Evolutionary conservation across 2,888 invertebrate genomes (phyloP).

Genomic region (Epistrophe grossulariae): DNA sequence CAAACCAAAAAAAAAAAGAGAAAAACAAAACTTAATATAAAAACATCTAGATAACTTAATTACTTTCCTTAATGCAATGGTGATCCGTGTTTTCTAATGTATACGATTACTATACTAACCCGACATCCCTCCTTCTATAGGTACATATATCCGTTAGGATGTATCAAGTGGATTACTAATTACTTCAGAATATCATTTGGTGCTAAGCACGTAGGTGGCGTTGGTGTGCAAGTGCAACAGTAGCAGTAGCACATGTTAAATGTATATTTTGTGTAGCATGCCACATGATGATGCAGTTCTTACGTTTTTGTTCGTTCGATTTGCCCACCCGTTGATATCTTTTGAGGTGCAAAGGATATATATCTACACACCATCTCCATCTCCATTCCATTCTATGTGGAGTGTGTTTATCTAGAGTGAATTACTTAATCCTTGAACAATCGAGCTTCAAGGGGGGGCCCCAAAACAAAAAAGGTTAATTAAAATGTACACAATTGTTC

Average conservation of each 20-base stretch:
- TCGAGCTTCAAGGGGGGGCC: constrained; percentile 48
- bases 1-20: constrained; percentile 13
- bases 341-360: constrained; percentile 22
- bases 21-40: background rate
- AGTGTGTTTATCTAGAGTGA: constrained; percentile 31
- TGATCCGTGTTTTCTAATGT: constrained; percentile 33
- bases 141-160: constrained; percentile 46
- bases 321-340: constrained; percentile 39
- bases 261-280: constrained; percentile 18
- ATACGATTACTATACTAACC: background rate
- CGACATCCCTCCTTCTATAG: constrained; percentile 11
- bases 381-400: background rate
- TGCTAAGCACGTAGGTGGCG: constrained; percentile 44
- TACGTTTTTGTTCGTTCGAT: constrained; percentile 35
- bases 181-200: constrained; percentile 67
- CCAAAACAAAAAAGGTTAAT: constrained; percentile 70
- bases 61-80: constrained; percentile 65
- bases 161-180: constrained; percentile 72
- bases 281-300: constrained; percentile 33
- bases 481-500: constrained; percentile 74
- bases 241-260: constrained; percentile 2
- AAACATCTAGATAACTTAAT: constrained; percentile 59
- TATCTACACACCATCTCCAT: background rate
- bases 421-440: constrained; percentile 70
- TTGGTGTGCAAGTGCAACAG: constrained; percentile 24